phyloP scores from a whole-genome alignment of 2,113 vertebrate species.

The Eptesicus fuscus region DNA sequence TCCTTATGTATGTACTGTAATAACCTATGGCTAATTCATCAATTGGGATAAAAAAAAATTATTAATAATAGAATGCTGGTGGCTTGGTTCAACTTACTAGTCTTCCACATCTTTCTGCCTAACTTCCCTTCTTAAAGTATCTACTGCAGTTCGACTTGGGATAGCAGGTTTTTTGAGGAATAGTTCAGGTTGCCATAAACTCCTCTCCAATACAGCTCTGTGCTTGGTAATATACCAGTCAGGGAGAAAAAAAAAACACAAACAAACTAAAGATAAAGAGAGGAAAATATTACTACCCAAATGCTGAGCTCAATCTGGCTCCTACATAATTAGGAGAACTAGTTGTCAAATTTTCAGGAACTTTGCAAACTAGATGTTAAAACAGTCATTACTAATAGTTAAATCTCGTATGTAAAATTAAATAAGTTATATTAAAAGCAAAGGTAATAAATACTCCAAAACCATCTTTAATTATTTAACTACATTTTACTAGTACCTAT shows the following conservation, averaged over 20 bases:
- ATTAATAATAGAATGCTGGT: neutral
- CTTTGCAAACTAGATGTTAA: neutral
- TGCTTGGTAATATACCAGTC: neutral
- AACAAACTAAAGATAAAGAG: neutral
- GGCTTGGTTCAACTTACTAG: neutral
- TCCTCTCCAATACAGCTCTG: neutral
- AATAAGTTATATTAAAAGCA: neutral
- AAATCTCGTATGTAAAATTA: neutral
- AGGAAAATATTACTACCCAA: neutral
- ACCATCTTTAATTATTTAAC: neutral
- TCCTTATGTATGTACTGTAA: neutral
- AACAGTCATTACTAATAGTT: neutral
- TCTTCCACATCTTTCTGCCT: neutral
- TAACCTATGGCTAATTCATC: neutral
- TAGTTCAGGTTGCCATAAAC: neutral
- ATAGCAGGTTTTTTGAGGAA: neutral
- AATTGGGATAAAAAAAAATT: neutral
- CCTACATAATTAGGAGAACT: neutral
- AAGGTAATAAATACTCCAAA: neutral
- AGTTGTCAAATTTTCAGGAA: neutral
- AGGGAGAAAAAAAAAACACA: neutral
- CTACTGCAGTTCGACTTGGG: neutral
- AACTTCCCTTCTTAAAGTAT: neutral
- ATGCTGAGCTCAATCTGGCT: neutral
- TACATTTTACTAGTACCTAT: neutral